phyloP scores from a whole-genome alignment of 2,797 vertebrate genomes.

The Melanotaenia parkinsoni region DNA sequence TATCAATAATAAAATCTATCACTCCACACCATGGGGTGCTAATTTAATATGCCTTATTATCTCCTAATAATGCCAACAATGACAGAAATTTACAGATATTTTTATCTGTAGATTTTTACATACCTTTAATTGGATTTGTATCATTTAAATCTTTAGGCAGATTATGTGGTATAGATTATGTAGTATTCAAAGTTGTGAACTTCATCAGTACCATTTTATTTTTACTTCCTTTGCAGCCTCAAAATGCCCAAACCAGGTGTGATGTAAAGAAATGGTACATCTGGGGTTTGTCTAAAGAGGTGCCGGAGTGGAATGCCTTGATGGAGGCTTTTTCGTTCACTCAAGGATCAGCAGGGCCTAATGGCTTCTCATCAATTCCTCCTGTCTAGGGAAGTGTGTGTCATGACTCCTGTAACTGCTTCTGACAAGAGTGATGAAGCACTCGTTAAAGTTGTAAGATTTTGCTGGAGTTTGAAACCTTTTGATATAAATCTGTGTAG shows the following conservation, averaged over 20 bases:
- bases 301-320: conserved; percentile 17
- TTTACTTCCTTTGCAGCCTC: background rate
- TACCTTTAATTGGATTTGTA: conserved; percentile 6
- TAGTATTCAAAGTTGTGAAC: background rate
- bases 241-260: conserved; percentile 6
- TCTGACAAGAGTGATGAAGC: conserved; percentile 80
- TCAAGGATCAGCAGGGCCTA: conserved; percentile 64
- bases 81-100: conserved; percentile 19
- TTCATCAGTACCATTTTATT: background rate
- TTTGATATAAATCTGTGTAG: conserved; percentile 74
- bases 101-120: background rate
- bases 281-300: conserved; percentile 8
- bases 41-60: conserved; percentile 4
- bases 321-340: conserved; percentile 57
- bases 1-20: conserved; percentile 27
- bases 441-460: conserved; percentile 77
- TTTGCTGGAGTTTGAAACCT: conserved; percentile 70
- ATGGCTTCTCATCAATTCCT: conserved; percentile 75
- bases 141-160: conserved; percentile 19
- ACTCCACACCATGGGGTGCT: conserved; percentile 12
- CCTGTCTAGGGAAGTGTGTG: conserved; percentile 72
- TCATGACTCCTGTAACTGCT: conserved; percentile 79
- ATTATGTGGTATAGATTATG: conserved; percentile 21
- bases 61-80: conserved; percentile 25
- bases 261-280: background rate